phyloP scores from a whole-genome alignment of 2,888 invertebrate species.

The Cryptophagus acutangulus region DNA sequence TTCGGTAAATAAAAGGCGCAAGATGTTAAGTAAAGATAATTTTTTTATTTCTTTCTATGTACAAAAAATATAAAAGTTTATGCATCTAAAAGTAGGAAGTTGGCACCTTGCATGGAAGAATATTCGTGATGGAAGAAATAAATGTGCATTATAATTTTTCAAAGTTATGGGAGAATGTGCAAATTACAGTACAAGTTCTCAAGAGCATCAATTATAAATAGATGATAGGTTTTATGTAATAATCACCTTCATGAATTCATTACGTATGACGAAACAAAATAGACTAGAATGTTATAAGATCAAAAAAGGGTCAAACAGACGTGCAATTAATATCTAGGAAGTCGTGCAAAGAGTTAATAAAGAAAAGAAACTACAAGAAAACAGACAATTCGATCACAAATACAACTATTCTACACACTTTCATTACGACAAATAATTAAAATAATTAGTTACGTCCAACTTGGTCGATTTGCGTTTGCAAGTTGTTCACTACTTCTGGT shows the following conservation, averaged over 20 bases:
- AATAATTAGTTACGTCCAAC: slow-evolving; percentile 67
- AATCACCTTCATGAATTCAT: slow-evolving; percentile 3
- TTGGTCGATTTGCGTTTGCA: slow-evolving; percentile 79
- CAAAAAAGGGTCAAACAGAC: too few relatives aligned
- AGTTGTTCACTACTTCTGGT: slow-evolving; percentile 81
- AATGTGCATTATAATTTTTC: too few relatives aligned
- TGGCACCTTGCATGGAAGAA: slow-evolving; percentile 21
- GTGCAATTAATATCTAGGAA: too few relatives aligned
- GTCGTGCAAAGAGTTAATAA: background rate
- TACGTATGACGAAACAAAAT: background rate
- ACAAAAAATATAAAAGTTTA: background rate
- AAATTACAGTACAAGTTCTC: too few relatives aligned
- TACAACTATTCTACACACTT: background rate
- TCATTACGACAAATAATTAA: too few relatives aligned
- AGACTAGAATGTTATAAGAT: background rate
- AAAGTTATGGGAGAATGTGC: too few relatives aligned
- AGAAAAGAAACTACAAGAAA: background rate
- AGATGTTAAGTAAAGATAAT: too few relatives aligned
- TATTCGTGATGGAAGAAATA: too few relatives aligned
- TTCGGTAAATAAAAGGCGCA: too few relatives aligned
- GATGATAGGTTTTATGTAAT: background rate
- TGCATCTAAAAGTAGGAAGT: slow-evolving; percentile 7
- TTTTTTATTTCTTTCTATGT: background rate
- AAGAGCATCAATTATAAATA: background rate
- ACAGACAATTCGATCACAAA: background rate